Base-by-base conservation (phyloP, 1,140 invertebrate species). In the Eumeta japonica region DNA sequence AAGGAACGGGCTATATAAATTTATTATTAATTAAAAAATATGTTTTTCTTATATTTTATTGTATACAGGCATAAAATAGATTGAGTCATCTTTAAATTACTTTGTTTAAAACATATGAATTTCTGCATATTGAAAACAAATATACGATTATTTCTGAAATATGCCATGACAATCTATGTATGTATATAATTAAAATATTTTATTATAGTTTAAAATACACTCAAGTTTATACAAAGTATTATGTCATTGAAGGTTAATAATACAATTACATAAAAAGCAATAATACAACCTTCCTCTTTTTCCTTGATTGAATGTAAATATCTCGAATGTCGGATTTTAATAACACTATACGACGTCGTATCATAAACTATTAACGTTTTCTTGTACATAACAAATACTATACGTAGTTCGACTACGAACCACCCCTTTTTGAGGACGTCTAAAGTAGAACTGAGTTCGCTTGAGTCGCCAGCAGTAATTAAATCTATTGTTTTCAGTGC, bases 231-330 rank as follows among this genome's bases (percentile, higher is more conserved):
- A n/a, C n/a, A n/a, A n/a, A n/a, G n/a, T n/a, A n/a, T n/a, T n/a
- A n/a, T n/a, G n/a, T n/a, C n/a, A n/a, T n/a, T n/a, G n/a, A n/a
- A n/a, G n/a, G n/a, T n/a, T n/a, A n/a, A n/a, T n/a, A n/a, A n/a
- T n/a, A n/a, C n/a, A n/a, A n/a, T n/a, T n/a, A n/a, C n/a, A n/a
- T n/a, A n/a, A n/a, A n/a, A 30, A 37, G 2, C 30, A 47, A 15
- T 31, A 17, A 45, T 43, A 53, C 2, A 35, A 68, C 61, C 60
- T 65, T 67, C 62, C 54, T 43, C 59, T 45, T 64, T 58, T 46
- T 72, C 65, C 48, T 57, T 37, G 12, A 67, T 70, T 16, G 57
- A 50, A 45, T 65, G 62, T 29, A 73, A 57, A 40, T 50, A 62
- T 33, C 58, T 51, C 2, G 55, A 64, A 42, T 67, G 62, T 12